A percentile compares a stretch with the other conserved stretches of the same genome.
Conservation (phyloP, 2,113 vertebrate species). For the Martes martes region DNA sequence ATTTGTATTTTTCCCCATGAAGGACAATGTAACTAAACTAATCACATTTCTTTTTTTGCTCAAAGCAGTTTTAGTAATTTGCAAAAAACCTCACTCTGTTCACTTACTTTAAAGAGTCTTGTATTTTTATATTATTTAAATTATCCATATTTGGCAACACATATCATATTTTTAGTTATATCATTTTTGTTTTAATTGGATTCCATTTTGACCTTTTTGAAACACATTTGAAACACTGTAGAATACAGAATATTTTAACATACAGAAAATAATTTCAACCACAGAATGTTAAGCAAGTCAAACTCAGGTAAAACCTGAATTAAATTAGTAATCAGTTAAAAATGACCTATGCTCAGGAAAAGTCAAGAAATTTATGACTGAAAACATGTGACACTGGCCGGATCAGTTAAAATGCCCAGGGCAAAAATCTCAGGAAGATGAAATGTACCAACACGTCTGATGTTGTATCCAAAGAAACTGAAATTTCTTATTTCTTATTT, state of each 20-base stretch:
- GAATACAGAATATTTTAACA: neutral
- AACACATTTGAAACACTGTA: neutral
- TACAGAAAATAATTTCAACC: neutral
- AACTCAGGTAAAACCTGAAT: conserved; percentile 13
- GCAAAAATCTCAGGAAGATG: neutral
- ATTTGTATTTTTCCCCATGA: neutral
- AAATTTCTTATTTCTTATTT: neutral
- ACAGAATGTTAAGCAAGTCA: neutral
- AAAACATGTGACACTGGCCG: neutral
- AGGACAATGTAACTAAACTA: conserved; percentile 22
- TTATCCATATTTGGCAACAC: neutral
- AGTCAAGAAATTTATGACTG: neutral
- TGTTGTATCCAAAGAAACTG: neutral
- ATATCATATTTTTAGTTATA: neutral
- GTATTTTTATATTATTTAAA: conserved; percentile 28
- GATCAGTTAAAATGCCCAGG: neutral
- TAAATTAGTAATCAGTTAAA: conserved; percentile 7
- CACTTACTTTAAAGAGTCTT: neutral
- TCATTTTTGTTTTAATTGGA: neutral
- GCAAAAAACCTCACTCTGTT: neutral
- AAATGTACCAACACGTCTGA: neutral
- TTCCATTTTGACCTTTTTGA: neutral
- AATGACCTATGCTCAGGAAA: neutral
- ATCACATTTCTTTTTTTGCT: neutral
- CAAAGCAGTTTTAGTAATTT: conserved; percentile 27